Conservation (phyloP, 2,113 vertebrate species). For the Cygnus atratus region DNA sequence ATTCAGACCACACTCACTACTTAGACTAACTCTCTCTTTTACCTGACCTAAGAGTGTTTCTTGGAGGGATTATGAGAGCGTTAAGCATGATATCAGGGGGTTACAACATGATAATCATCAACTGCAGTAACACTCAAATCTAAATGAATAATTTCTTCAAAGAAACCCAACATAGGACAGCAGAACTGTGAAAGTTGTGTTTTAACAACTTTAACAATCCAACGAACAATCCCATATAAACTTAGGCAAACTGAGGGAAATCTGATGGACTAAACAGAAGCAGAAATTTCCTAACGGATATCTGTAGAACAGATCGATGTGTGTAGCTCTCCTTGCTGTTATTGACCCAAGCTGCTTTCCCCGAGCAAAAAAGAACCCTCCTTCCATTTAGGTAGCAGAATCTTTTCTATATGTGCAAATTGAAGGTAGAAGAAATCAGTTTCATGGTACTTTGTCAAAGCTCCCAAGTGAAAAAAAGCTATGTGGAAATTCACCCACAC, state of each 20-base stretch:
- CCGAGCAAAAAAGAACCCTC: not conserved
- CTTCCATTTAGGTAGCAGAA: not conserved
- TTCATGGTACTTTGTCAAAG: not conserved
- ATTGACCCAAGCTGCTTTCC: not conserved
- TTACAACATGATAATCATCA: not conserved
- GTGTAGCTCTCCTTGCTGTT: not conserved
- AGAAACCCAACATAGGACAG: not conserved
- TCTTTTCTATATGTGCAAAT: not conserved
- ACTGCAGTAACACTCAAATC: not conserved
- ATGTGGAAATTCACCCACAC: not conserved
- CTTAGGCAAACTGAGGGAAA: not conserved
- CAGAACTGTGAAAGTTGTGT: not conserved
- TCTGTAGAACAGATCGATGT: not conserved
- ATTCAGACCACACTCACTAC: not conserved
- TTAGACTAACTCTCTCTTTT: not conserved
- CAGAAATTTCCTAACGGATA: not conserved
- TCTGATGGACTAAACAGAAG: not conserved
- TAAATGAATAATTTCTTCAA: not conserved
- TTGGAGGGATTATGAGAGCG: not conserved
- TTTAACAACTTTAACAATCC: not conserved
- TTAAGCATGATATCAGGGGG: not conserved
- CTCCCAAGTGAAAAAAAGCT: fast-evolving
- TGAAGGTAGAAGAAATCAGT: not conserved
- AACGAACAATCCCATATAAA: not conserved
- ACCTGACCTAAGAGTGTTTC: not conserved